Base-by-base conservation (phyloP, 1,140 invertebrate species). In the Anagrus nilaparvatae region DNA sequence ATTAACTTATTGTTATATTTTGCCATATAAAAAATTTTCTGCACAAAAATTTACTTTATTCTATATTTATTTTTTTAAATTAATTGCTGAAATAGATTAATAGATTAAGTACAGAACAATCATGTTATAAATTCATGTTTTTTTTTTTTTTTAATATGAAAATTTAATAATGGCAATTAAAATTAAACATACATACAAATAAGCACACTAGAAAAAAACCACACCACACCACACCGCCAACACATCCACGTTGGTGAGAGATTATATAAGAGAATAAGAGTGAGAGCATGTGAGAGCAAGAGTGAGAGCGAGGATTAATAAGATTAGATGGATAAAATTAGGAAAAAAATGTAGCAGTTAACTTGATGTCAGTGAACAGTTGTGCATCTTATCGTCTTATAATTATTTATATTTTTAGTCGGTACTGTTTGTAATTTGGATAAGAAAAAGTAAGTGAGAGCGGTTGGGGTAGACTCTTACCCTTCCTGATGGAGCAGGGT, bases 401-500 rank as follows among this genome's bases (percentile, higher is more conserved):
- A 27, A 27, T 7, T 7, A 27, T 27, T 27, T 36, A 30, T 16
- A n/a, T 24, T 43, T 13, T 33, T 34, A 4, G 35, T 35, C n/a
- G n/a, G n/a, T n/a, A n/a, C n/a, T n/a, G n/a, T n/a, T 39, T 25
- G 14, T 6, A 25, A 25, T 7, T 51, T 40, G 38, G 38, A 48
- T 48, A 51, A 55, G 52, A 54, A 51, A 39, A 18, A 49, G 49
- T 48, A 56, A 45, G 52, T 40, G 59, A 65, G 59, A 65, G 55
- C 54, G 64, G 66, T 53, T 58, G 65, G 64, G 65, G 66, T 63
- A 62, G 65, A 65, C 63, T 66, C 66, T 67, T 67, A 68, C 65
- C 65, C 67, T 69, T 67, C 65, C 60, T 67, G 65, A 50, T 66
- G 67, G 67, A 67, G 65, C 64, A 66, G 66, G 66, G 65, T 67